These are phyloP conservation scores for Pantherophis vulpinus DNA, from an alignment of 2,797 vertebrate genomes.

Conservation along the genomic window DNA sequence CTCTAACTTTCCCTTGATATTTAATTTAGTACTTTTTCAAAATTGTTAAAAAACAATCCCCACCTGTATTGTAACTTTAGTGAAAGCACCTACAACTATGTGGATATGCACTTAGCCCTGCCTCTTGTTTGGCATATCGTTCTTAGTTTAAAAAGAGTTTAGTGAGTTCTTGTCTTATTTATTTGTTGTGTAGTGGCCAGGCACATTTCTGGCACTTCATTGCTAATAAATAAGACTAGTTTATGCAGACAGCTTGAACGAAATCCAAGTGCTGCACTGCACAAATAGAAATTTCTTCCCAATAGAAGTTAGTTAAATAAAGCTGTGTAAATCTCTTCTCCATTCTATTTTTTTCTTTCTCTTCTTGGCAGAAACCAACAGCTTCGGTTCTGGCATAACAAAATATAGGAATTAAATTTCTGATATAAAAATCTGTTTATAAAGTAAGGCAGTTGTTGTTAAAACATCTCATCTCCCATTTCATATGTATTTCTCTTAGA, in stretches of 20 bases:
- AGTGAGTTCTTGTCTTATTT: neutral
- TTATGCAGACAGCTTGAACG: neutral
- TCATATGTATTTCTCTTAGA: neutral
- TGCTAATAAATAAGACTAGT: slow-evolving; percentile 16
- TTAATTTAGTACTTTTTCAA: neutral
- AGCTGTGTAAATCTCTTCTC: neutral
- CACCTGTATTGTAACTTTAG: neutral
- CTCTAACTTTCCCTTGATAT: neutral
- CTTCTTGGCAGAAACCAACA: neutral
- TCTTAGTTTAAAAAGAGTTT: neutral
- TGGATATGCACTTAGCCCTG: neutral
- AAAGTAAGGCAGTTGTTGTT: neutral
- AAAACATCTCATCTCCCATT: neutral
- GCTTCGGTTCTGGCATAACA: neutral
- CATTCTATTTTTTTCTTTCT: neutral
- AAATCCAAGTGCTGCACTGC: neutral
- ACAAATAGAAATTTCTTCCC: neutral
- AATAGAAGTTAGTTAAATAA: neutral
- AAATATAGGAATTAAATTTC: neutral
- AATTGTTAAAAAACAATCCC: neutral
- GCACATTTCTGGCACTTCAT: slow-evolving; percentile 14
- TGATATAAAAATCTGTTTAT: neutral
- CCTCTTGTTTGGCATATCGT: neutral
- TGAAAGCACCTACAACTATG: neutral
- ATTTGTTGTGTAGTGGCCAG: slow-evolving; percentile 6